Conservation (phyloP, 1,140 invertebrate genomes). For the Micrasema minimum region DNA sequence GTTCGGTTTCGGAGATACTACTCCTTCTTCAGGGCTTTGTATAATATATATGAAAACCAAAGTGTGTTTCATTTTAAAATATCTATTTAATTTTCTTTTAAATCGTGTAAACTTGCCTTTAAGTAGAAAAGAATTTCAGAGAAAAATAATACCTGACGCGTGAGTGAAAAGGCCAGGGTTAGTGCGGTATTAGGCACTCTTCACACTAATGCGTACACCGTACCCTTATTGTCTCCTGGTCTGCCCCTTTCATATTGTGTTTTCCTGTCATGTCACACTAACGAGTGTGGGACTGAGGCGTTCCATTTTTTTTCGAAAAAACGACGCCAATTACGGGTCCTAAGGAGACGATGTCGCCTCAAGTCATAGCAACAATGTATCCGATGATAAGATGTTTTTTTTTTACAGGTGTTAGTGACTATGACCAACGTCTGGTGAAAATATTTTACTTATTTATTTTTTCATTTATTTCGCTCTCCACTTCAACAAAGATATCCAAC, state of each 20-base stretch:
- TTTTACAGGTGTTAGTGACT: slow-evolving; percentile 19
- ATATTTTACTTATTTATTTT: background rate
- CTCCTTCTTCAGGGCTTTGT: too few species aligned
- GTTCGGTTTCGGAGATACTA: too few species aligned
- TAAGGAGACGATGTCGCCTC: slow-evolving; percentile 45
- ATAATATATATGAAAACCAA: too few species aligned
- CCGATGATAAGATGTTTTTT: slow-evolving; percentile 41
- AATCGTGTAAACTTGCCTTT: too few species aligned
- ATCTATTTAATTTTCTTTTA: too few species aligned
- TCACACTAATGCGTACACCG: slow-evolving; percentile 30
- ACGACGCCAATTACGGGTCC: slow-evolving; percentile 46
- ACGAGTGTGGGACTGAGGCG: slow-evolving; percentile 32
- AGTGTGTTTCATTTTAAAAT: too few species aligned
- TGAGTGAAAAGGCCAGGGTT: slow-evolving; percentile 30
- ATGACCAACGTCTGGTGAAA: background rate
- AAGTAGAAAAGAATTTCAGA: slow-evolving; percentile 23
- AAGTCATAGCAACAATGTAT: slow-evolving; percentile 47
- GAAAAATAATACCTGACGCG: slow-evolving; percentile 8
- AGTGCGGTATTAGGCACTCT: slow-evolving; percentile 34
- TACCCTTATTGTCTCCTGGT: slow-evolving; percentile 27
- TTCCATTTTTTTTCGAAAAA: slow-evolving; percentile 15
- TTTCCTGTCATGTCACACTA: slow-evolving; percentile 50
- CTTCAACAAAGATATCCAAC: background rate
- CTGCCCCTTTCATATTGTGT: slow-evolving; percentile 40
- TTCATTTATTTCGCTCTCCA: background rate